A percentile compares a stretch with the other conserved stretches of the same genome.
These are phyloP conservation scores for Cliona cf. orientalis DNA, from an alignment of 37 sponge, comb jelly and placozoan species.

Conservation along the genomic window DNA sequence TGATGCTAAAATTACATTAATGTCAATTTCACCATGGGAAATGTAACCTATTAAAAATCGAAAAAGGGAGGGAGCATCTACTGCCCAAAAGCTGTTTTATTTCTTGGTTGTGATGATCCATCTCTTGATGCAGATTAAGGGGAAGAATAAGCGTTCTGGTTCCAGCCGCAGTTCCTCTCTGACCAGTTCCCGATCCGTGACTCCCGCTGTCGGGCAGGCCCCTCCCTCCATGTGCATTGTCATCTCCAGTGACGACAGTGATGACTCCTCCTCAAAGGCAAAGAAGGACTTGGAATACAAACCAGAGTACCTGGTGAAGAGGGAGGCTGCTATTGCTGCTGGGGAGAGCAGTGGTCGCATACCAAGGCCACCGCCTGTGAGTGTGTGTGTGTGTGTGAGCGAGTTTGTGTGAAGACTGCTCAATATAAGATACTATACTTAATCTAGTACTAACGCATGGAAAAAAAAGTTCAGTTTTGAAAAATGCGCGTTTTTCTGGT, in stretches of 20 bases:
- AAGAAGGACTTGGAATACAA: not conserved
- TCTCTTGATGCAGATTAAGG: too few relatives aligned
- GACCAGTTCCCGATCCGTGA: not conserved
- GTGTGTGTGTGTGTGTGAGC: not conserved
- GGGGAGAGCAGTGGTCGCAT: not conserved
- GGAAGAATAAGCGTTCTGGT: too few relatives aligned
- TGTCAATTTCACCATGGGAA: not conserved
- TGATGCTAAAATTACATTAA: not conserved
- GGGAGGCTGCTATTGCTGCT: not conserved
- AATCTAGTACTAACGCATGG: too few relatives aligned
- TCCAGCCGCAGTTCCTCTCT: not conserved
- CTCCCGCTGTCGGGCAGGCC: not conserved
- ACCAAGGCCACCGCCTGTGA: not conserved
- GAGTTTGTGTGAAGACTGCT: not conserved
- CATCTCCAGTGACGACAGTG: slow-evolving; percentile 17
- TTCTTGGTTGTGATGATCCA: too few relatives aligned
- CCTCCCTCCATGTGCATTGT: not conserved
- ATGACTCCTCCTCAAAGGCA: not conserved
- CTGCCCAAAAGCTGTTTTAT: too few relatives aligned
- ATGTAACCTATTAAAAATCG: not conserved
- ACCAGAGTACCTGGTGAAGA: not conserved
- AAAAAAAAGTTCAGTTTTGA: too few relatives aligned
- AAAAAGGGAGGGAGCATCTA: not conserved
- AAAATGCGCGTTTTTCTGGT: too few relatives aligned
- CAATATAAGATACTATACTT: not conserved